Conservation (phyloP, 2,888 invertebrate genomes). For the Parthenolecanium corni region DNA sequence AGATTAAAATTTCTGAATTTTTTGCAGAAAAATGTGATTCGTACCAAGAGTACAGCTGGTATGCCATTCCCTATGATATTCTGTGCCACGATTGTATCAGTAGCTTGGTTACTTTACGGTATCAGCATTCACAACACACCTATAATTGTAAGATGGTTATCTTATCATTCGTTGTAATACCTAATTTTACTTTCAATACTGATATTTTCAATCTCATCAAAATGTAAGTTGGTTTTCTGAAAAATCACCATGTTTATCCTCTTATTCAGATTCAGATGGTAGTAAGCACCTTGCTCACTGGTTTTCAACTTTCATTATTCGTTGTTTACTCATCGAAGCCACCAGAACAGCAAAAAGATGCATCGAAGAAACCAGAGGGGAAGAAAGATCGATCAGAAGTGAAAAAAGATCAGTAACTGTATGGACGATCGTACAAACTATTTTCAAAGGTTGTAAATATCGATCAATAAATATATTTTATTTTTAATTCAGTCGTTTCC, state of each 20-base stretch:
- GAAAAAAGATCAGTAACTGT: too few relatives aligned
- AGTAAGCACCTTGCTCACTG: conserved; percentile 9
- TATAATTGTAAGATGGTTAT: conserved; percentile 15
- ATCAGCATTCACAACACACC: conserved; percentile 10
- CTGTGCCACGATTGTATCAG: conserved; percentile 18
- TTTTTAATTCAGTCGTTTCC: too few relatives aligned
- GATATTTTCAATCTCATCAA: too few relatives aligned
- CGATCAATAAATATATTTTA: too few relatives aligned
- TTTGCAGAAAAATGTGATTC: conserved; percentile 15
- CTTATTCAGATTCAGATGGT: conserved; percentile 19
- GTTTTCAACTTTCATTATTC: conserved; percentile 13
- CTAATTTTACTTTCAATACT: neutral
- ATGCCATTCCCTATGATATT: conserved; percentile 25
- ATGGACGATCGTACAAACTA: too few relatives aligned
- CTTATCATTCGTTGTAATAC: too few relatives aligned
- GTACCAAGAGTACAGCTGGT: conserved; percentile 16
- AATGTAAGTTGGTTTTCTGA: too few relatives aligned
- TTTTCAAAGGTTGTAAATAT: too few relatives aligned
- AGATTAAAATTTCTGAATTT: too few relatives aligned
- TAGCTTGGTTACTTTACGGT: conserved; percentile 13
- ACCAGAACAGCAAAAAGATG: neutral
- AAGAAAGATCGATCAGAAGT: too few relatives aligned
- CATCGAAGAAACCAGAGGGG: neutral
- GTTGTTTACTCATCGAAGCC: conserved; percentile 11
- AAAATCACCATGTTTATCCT: neutral